Conservation (phyloP, 2,113 vertebrate species). For the Notarius quadriscutis region DNA sequence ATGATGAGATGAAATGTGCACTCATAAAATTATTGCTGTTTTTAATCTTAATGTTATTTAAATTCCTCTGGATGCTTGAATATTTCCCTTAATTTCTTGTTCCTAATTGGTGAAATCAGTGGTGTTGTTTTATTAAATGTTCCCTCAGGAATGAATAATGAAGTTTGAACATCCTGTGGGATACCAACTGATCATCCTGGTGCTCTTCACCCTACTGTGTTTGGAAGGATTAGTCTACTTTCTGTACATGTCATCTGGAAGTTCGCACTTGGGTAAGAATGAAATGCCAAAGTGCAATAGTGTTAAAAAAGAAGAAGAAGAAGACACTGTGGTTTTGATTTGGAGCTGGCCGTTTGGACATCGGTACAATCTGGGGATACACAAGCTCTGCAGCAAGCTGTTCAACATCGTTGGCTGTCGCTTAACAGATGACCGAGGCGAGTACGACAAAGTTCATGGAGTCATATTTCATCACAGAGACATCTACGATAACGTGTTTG, state of each 20-base stretch:
- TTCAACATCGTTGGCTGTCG: neutral
- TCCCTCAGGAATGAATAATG: neutral
- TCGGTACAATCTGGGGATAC: neutral
- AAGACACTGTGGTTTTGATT: neutral
- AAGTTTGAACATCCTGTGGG: neutral
- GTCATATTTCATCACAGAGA: constrained; percentile 26
- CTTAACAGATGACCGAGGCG: neutral
- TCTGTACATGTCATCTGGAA: neutral
- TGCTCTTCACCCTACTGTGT: neutral
- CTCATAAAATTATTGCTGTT: too few species aligned
- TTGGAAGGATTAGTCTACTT: neutral
- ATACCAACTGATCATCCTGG: neutral
- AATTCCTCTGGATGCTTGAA: too few species aligned
- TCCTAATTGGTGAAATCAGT: neutral
- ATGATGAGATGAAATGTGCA: too few species aligned
- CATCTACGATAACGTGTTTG: neutral
- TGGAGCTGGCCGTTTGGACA: constrained; percentile 13
- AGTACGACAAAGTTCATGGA: neutral
- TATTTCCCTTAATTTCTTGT: neutral
- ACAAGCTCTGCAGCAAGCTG: neutral
- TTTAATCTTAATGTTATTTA: too few species aligned
- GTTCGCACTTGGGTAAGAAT: neutral
- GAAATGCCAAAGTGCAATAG: neutral
- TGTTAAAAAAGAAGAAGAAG: neutral
- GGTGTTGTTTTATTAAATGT: neutral